Percentiles rank a stretch among this genome's conserved stretches.
Conservation (phyloP, 2,888 invertebrate species). For the Merodon equestris region DNA sequence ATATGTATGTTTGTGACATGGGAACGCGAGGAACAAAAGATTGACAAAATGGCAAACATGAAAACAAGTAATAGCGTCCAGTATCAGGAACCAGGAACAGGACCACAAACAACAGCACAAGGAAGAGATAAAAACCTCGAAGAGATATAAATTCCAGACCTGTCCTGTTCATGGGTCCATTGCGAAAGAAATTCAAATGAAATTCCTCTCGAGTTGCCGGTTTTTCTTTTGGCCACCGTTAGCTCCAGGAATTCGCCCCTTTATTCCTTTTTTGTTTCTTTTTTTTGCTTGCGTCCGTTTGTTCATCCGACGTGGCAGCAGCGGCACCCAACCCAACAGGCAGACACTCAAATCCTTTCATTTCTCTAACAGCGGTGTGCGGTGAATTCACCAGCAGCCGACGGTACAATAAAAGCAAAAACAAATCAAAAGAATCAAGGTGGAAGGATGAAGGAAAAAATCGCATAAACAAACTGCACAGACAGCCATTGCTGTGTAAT, state of each 20-base stretch:
- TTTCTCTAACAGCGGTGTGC: slow-evolving; percentile 51
- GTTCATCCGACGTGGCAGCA: slow-evolving; percentile 6
- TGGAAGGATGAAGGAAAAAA: slow-evolving; percentile 34
- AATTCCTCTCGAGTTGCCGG: slow-evolving; percentile 48
- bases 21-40: slow-evolving; percentile 37
- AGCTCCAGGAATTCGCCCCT: slow-evolving; percentile 13
- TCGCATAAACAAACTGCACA: slow-evolving; percentile 4
- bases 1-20: slow-evolving; percentile 27
- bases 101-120: background rate
- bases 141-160: slow-evolving; percentile 50
- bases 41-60: slow-evolving; percentile 23
- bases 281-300: slow-evolving; percentile 7
- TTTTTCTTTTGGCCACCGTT: slow-evolving; percentile 26
- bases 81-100: background rate
- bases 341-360: slow-evolving; percentile 33
- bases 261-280: background rate
- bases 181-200: slow-evolving; percentile 64
- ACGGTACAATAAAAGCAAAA: slow-evolving; percentile 3
- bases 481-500: slow-evolving; percentile 13
- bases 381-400: slow-evolving; percentile 39
- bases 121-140: slow-evolving; percentile 43
- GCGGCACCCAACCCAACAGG: background rate
- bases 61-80: slow-evolving; percentile 10
- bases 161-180: slow-evolving; percentile 40
- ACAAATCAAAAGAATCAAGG: slow-evolving; percentile 11